These are phyloP conservation scores for Misgurnus anguillicaudatus DNA, from an alignment of 2,113 vertebrate genomes.

Conservation along the genomic window DNA sequence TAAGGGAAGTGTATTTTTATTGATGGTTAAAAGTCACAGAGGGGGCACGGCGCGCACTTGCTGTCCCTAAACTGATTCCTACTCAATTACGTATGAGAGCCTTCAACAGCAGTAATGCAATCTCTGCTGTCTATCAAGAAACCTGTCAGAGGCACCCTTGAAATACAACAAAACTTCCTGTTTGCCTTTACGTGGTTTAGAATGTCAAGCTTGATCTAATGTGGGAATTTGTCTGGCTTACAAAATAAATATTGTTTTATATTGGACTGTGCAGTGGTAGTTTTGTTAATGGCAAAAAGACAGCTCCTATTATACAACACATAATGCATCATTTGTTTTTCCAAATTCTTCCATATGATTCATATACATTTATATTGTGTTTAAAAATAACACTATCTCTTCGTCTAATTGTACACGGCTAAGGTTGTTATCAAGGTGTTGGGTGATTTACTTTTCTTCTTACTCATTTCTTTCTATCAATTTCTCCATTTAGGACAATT, in stretches of 20 bases:
- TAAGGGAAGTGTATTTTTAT: conserved; percentile 52
- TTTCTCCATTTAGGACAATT: conserved; percentile 27
- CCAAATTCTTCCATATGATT: conserved; percentile 44
- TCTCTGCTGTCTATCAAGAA: conserved; percentile 8
- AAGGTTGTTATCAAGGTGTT: conserved; percentile 31
- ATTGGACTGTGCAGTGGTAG: conserved; percentile 24
- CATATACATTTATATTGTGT: conserved; percentile 27
- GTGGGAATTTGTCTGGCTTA: conserved; percentile 35
- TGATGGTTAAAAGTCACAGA: conserved; percentile 43
- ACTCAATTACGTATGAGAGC: conserved; percentile 13
- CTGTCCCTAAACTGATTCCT: conserved; percentile 35
- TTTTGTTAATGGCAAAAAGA: conserved; percentile 40
- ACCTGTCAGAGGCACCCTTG: background rate
- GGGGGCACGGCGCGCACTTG: conserved; percentile 54
- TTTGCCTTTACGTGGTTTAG: conserved; percentile 34
- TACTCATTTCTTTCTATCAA: conserved; percentile 3
- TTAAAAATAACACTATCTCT: conserved; percentile 30
- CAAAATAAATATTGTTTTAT: conserved; percentile 35
- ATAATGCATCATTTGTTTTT: conserved; percentile 44
- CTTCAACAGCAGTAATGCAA: conserved; percentile 38
- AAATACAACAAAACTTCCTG: background rate
- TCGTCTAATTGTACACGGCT: conserved; percentile 26
- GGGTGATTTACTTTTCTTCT: conserved; percentile 35
- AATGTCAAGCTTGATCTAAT: conserved; percentile 24
- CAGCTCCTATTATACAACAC: conserved; percentile 34